Base-by-base conservation (phyloP, 2,888 invertebrate genomes). In the Nezara viridula region DNA sequence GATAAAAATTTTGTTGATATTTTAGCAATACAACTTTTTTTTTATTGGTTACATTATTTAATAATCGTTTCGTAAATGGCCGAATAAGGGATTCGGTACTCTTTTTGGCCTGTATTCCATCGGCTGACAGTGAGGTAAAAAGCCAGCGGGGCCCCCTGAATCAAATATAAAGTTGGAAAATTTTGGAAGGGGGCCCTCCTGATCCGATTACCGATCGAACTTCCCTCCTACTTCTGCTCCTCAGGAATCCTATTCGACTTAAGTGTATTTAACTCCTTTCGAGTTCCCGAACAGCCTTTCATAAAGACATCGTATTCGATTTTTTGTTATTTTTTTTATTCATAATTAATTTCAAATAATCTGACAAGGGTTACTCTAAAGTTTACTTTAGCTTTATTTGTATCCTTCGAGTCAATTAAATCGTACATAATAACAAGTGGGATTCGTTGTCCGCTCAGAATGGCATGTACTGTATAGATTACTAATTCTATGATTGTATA, bases 131-230 rank as follows among this genome's bases (percentile, higher is more conserved):
- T 37, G 66, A 66, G 66, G 66, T 66, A 66, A 66, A 81, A 44
- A 81, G 81, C 81, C 81, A 19, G n/a, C n/a, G 21, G 40, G 81
- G 44, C 44, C 24, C n/a, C 44, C 81, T 81, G 81, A 81, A 81
- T 81, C 81, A 81, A 81, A 81, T 81, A 81, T 81, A 81, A 81
- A 81, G 81, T 81, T 81, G 81, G 81, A 81, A 81, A 81, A 81
- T 81, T 81, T 81, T 81, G 81, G 81, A 44, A 24, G 40, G 81
- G 81, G 40, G 24, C 40, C 12, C 40, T 24, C 40, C 32, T 81
- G 81, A 81, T 81, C 81, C 81, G 81, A 81, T 81, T 81, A 81
- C 81, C 40, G 81, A 81, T 81, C 81, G 81, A 81, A 81, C 81
- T 81, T 81, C 81, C 40, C 44, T 81, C 81, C 40, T 81, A 81